Percentiles rank a stretch among this genome's conserved stretches.
These are phyloP conservation scores for Perca schrenkii DNA, from an alignment of 2,113 vertebrate species.

Conservation along the genomic window DNA sequence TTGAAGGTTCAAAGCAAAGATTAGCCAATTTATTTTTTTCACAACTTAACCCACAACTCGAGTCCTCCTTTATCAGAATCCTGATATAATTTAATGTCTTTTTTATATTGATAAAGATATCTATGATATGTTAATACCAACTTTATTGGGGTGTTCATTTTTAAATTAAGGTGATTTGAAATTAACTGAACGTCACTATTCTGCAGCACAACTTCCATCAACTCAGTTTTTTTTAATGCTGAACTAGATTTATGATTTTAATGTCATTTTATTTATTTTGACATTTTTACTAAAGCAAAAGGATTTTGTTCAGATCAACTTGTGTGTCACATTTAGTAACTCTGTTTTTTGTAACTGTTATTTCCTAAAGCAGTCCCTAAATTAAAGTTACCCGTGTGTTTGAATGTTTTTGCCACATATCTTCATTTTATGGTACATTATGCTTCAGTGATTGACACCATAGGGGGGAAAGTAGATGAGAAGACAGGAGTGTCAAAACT, in stretches of 20 bases:
- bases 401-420: neutral
- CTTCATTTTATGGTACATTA: neutral
- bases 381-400: conserved; percentile 58
- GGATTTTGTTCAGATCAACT: conserved; percentile 7
- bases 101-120: neutral
- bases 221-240: neutral
- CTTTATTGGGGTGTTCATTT: conserved; percentile 2
- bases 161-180: conserved; percentile 6
- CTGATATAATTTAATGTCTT: conserved; percentile 26
- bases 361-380: conserved; percentile 31
- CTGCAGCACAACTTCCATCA: neutral
- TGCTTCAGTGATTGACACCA: neutral
- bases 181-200: neutral
- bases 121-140: neutral
- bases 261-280: conserved; percentile 1
- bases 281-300: conserved; percentile 18
- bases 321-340: conserved; percentile 9
- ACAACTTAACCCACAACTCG: neutral
- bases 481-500: neutral
- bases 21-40: neutral
- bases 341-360: conserved; percentile 41
- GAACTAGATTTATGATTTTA: conserved; percentile 17
- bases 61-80: neutral
- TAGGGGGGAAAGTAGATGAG: neutral
- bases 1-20: neutral